Evolutionary conservation across 2,888 invertebrate species (phyloP).

Genomic region (Acleris sparsana): DNA sequence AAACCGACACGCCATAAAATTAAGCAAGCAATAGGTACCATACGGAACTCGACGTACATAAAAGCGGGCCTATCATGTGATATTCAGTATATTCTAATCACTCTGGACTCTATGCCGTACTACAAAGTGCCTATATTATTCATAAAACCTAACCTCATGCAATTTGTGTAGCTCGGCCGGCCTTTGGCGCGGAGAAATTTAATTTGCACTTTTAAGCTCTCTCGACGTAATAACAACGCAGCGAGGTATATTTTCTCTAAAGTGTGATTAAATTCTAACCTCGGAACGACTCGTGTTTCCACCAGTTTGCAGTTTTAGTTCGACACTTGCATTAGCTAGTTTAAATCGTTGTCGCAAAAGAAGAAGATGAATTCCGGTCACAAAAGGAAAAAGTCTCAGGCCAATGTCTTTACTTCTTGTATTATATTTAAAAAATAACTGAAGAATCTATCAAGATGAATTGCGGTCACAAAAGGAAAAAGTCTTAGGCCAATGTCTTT

Average conservation of each 20-base stretch:
- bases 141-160: conserved; percentile 55
- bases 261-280: conserved; percentile 46
- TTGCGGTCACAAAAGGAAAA: too few species aligned
- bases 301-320: conserved; percentile 13
- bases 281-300: conserved; percentile 28
- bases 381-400: too few species aligned
- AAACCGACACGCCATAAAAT: not conserved
- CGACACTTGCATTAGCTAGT: too few species aligned
- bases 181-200: conserved; percentile 63
- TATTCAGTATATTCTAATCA: conserved; percentile 19
- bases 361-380: not conserved
- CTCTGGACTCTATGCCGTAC: conserved; percentile 6
- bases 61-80: not conserved
- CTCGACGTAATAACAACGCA: conserved; percentile 46
- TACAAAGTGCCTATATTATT: conserved; percentile 53
- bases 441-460: too few species aligned
- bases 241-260: conserved; percentile 47
- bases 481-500: too few species aligned
- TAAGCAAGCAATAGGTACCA: not conserved
- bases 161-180: conserved; percentile 38
- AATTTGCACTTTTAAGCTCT: conserved; percentile 65
- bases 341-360: not conserved
- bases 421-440: too few species aligned
- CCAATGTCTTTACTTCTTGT: too few species aligned
- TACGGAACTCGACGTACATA: not conserved